Base-by-base conservation (phyloP, 2,113 vertebrate genomes). In the Pristiophorus japonicus region DNA sequence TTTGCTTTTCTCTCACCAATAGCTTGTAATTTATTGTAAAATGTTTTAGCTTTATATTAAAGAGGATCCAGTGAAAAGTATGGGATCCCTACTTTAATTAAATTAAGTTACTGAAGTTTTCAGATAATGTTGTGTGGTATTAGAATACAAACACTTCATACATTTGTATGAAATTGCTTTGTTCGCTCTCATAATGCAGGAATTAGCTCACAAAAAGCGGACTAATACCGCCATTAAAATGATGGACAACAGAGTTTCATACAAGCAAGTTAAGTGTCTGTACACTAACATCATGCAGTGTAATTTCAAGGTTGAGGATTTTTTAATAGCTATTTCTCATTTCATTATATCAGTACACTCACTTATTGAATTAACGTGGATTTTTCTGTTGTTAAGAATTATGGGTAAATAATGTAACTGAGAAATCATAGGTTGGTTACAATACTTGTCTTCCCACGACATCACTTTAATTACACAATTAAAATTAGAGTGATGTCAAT, bases 381-480 rank as follows among this genome's bases (percentile, higher is more conserved):
- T 67, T 27, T 27, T 67, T 45, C 63, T 94, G 92, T 67, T 94
- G 92, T 67, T 94, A 67, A 47, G 92, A 67, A 67, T 45, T 47
- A 51, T 30, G 66, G 42, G 12, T 73, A 73, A 94, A 94, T 94
- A 42, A 94, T 94, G 66, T 45, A 67, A 94, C 93, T 30, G 66
- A 51, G 51, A 90, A 90, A 51, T 59, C 87, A 59, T 90, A 22
- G 14, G 18, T 62, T 92, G 34, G 16, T 34, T 94, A 30, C 93
- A 73, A 45, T 70, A 51, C 93, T 92, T 70, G 42, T 16, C 27
- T 94, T 94, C 66, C 66, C 93, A 73, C 27, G 42, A 51, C 93
- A 94, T 94, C 93, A 94, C 42, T 47, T 94, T 73, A 67, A 73
- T 94, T 70, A 94, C 93, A 70, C 22, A 94, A n/a, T n/a, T n/a